phyloP scores from a whole-genome alignment of 2,888 invertebrate genomes.

The Syrphus vitripennis region DNA sequence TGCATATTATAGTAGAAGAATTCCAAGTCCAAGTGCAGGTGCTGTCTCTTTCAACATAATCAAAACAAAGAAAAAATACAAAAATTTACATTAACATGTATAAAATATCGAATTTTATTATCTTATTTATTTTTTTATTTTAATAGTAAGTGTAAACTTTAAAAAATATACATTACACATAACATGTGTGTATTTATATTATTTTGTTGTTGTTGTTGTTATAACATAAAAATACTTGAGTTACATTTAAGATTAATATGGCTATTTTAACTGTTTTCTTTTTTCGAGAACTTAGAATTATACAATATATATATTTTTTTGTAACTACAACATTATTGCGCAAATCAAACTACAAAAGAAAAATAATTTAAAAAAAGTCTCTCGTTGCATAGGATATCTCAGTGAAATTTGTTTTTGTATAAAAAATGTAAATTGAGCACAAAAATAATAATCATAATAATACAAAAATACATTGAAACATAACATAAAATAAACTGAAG shows the following conservation, averaged over 20 bases:
- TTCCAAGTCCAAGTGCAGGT: conserved; percentile 28
- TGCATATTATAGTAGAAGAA: background rate
- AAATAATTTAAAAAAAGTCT: conserved; percentile 53
- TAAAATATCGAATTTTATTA: conserved; percentile 67
- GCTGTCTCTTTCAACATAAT: background rate
- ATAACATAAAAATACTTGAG: conserved; percentile 69
- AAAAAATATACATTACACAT: conserved; percentile 69
- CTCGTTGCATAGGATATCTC: conserved; percentile 69
- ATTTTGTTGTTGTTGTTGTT: conserved; percentile 18
- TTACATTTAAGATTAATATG: conserved; percentile 66
- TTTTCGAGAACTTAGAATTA: conserved; percentile 51
- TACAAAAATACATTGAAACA: conserved; percentile 26
- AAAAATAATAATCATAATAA: conserved; percentile 34
- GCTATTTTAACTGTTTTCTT: conserved; percentile 41
- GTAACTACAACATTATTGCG: conserved; percentile 32
- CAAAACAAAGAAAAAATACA: background rate
- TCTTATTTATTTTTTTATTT: conserved; percentile 14
- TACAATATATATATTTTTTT: conserved; percentile 33
- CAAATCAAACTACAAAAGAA: conserved; percentile 31
- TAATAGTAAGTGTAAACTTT: conserved; percentile 66
- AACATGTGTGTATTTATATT: conserved; percentile 56
- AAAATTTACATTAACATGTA: conserved; percentile 54
- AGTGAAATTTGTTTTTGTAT: conserved; percentile 56
- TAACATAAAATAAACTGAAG: conserved; percentile 46
- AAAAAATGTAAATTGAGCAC: conserved; percentile 35